Conservation (phyloP, 2,113 vertebrate species). For the Stegastes partitus region DNA sequence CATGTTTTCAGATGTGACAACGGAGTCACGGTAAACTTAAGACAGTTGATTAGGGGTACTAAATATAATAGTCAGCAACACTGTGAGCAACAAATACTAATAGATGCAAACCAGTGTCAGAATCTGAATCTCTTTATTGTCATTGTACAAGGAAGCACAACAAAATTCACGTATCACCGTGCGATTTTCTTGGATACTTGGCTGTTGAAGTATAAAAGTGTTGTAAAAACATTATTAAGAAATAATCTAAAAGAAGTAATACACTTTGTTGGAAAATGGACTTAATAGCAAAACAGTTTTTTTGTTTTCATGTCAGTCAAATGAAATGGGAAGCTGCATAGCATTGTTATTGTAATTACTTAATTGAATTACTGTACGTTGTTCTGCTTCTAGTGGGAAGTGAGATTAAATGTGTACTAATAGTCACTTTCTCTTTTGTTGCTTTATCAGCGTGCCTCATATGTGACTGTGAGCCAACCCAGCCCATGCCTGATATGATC, state of each 20-base stretch:
- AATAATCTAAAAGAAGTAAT: too few relatives aligned
- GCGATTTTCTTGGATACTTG: too few relatives aligned
- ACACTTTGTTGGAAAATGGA: too few relatives aligned
- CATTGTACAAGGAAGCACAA: too few relatives aligned
- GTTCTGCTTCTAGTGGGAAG: not conserved
- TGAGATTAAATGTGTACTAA: not conserved
- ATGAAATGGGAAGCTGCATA: not conserved
- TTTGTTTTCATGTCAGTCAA: not conserved
- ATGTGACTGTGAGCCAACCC: conserved; percentile 85
- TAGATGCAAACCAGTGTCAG: too few relatives aligned
- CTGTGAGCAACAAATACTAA: not conserved
- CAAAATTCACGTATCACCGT: too few relatives aligned
- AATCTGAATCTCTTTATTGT: too few relatives aligned
- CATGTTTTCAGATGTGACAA: not conserved
- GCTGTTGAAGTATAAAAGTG: too few relatives aligned
- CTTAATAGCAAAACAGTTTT: not conserved
- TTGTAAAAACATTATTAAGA: too few relatives aligned
- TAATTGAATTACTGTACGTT: not conserved
- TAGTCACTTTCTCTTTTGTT: not conserved
- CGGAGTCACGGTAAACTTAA: not conserved
- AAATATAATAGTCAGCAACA: not conserved
- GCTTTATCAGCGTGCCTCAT: conserved; percentile 83
- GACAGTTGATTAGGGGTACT: not conserved
- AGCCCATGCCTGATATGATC: conserved; percentile 80
- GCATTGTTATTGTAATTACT: not conserved